Base-by-base conservation (phyloP, 2,797 vertebrate species). In the Brotula barbata region DNA sequence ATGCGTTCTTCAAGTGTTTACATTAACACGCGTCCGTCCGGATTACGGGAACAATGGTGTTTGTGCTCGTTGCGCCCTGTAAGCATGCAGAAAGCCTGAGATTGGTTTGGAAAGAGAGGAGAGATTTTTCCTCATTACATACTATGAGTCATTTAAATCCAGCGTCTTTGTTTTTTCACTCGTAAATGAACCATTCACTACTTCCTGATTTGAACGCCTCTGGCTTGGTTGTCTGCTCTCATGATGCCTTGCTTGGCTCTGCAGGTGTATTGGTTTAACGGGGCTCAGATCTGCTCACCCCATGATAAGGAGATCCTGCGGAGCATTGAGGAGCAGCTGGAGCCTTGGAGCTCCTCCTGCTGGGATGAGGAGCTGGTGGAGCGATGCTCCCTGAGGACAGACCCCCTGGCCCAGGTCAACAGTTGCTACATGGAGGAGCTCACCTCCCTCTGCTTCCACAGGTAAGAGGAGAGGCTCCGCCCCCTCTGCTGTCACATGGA, bases 261-360 rank as follows among this genome's bases (percentile, higher is more conserved):
- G 48, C 64, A 99, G 96, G 96, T 98, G 46, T 98, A 98, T 56
- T 98, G 96, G 96, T 92, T 93, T 67, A 96, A 91, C 0, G 95
- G 95, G 3, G 94, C 96, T 7, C 97, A 98, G 88, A 96, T 99
- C 75, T 90, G 87, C 3, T 89, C 94, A 0, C 95, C 96, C 43
- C 94, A 96, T 0, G 97, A 99, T 64, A 95, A 95, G 52, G 94
- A 94, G 83, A 94, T 98, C 45, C 86, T 98, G 58, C 85, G 82
- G 31, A 92, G 93, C 25, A 95, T 98, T 47, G 93, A 95, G 60
- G 92, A 97, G 68, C 92, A 92, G 12, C 86, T 91, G 44, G 93
- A 96, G 77, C 96, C 97, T 0, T 99, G 96, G 96, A 87, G 86
- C 14, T 88, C 89, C 64, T 93, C 95, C 56, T 99, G 97, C 58